Conservation (phyloP, 2,113 vertebrate species). For the Carollia perspicillata region DNA sequence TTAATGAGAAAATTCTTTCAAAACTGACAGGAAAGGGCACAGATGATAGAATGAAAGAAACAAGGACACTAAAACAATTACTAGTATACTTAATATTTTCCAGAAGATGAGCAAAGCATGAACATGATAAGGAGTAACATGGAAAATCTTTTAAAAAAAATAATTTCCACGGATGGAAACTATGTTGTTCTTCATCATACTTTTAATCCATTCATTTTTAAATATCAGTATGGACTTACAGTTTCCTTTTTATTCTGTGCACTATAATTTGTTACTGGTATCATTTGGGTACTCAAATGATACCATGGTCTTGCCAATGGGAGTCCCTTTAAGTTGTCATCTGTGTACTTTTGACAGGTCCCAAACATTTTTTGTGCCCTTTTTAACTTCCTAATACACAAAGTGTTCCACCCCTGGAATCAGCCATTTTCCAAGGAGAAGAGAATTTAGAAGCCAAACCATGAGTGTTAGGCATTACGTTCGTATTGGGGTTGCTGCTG, state of each 20-base stretch:
- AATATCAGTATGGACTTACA: neutral
- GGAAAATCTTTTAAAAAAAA: neutral
- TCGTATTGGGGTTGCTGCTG: neutral
- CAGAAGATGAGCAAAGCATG: neutral
- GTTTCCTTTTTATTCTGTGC: neutral
- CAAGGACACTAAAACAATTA: neutral
- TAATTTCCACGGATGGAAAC: neutral
- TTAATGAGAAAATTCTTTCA: neutral
- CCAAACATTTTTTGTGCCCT: neutral
- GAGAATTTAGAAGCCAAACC: neutral
- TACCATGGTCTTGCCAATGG: neutral
- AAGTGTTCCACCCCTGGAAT: neutral
- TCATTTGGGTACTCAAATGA: neutral
- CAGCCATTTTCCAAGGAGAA: neutral
- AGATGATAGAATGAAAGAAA: neutral
- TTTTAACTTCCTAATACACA: neutral
- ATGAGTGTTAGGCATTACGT: neutral
- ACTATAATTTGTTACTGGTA: neutral
- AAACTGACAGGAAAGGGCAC: neutral
- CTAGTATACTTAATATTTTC: neutral
- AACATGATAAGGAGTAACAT: neutral
- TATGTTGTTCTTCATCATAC: neutral
- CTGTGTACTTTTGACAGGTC: neutral
- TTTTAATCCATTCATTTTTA: neutral
- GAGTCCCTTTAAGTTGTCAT: neutral